Percentiles rank a stretch among this genome's conserved stretches.
These are phyloP conservation scores for Lypha dubia DNA, from an alignment of 2,888 invertebrate species.

Conservation along the genomic window DNA sequence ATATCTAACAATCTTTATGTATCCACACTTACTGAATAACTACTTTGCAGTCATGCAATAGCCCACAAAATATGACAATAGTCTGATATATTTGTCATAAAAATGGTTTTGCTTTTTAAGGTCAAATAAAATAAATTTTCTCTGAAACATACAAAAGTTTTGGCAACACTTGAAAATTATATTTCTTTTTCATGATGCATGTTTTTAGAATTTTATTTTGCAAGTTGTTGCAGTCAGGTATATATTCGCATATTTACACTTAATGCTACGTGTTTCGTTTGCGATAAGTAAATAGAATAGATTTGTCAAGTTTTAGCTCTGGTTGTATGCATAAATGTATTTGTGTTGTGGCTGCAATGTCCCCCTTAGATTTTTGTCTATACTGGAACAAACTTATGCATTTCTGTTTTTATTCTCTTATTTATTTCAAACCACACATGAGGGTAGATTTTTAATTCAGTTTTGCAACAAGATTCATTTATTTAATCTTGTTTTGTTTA, in stretches of 20 bases:
- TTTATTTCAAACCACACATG: background rate
- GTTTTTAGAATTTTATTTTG: slow-evolving; percentile 16
- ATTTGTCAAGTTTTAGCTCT: slow-evolving; percentile 63
- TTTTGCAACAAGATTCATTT: slow-evolving; percentile 60
- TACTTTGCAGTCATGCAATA: no score
- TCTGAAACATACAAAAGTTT: background rate
- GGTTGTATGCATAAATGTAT: slow-evolving; percentile 30
- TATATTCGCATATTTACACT: slow-evolving; percentile 74
- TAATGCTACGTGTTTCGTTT: slow-evolving; percentile 74
- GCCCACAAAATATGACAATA: no score
- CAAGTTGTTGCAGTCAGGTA: slow-evolving; percentile 66
- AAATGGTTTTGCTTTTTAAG: no score
- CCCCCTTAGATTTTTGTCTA: background rate
- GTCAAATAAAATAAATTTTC: no score
- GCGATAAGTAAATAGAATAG: slow-evolving; percentile 75
- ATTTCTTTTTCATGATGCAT: background rate
- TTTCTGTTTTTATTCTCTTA: slow-evolving; percentile 1
- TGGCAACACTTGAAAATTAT: slow-evolving; percentile 17
- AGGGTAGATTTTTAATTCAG: slow-evolving; percentile 56
- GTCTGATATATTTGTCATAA: no score
- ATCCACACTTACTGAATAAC: no score
- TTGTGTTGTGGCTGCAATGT: slow-evolving; percentile 23
- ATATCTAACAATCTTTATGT: no score
- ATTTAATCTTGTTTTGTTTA: slow-evolving; percentile 57
- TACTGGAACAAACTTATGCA: no score